Evolutionary conservation across 2,888 invertebrate species (phyloP).

Genomic region (Chirona hameri): DNA sequence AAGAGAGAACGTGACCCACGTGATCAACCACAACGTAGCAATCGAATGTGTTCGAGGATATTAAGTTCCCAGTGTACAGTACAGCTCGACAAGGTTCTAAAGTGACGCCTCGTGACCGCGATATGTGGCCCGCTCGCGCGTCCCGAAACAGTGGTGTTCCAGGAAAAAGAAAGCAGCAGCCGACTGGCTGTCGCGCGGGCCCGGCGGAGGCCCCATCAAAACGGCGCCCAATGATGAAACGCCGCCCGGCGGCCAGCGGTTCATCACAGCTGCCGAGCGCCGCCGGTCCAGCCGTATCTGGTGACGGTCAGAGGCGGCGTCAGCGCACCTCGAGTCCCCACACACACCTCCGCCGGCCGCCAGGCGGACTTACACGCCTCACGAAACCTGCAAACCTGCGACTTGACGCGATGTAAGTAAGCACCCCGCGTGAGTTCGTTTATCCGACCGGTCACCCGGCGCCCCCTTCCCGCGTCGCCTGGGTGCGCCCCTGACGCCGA

Average conservation of each 20-base stretch:
- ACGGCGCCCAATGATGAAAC: not conserved
- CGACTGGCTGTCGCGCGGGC: constrained; percentile 60
- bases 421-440: not conserved
- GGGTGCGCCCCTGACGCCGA: constrained; percentile 30
- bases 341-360: not conserved
- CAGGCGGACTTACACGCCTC: not conserved
- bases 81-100: no score
- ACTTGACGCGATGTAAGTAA: not conserved
- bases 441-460: not conserved
- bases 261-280: no score
- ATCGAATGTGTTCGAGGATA: no score
- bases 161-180: constrained; percentile 80
- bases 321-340: not conserved
- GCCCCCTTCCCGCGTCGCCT: not conserved
- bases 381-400: not conserved
- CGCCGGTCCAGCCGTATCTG: not conserved
- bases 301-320: not conserved
- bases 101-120: no score
- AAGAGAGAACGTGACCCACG: no score
- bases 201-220: not conserved
- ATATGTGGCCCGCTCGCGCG: no score
- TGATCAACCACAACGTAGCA: no score
- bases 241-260: not conserved
- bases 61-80: no score
- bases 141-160: constrained; percentile 80